Evolutionary conservation across 2,888 invertebrate genomes (phyloP).

Genomic region (Megalurothrips usitatus): DNA sequence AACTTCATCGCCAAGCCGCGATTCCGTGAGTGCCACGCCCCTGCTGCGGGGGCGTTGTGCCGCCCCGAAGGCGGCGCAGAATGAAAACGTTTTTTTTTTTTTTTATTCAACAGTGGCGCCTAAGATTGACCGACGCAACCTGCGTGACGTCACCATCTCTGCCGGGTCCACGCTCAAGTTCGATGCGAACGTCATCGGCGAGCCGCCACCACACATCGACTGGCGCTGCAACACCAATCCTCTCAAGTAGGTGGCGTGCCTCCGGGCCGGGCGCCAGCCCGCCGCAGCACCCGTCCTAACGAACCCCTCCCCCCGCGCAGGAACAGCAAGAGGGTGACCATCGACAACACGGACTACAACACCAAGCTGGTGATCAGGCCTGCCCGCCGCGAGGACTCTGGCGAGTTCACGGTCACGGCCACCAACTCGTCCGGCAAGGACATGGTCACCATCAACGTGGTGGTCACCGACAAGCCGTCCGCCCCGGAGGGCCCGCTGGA

Average conservation of each 20-base stretch:
- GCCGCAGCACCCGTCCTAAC: too few species aligned
- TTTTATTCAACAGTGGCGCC: slow-evolving; percentile 67
- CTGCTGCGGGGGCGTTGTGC: background rate
- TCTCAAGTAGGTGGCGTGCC: slow-evolving; percentile 51
- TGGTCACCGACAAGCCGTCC: slow-evolving; percentile 80
- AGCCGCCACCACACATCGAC: slow-evolving; percentile 89
- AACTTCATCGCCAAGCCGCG: slow-evolving; percentile 81
- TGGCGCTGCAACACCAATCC: slow-evolving; percentile 86
- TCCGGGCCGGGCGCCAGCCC: too few species aligned
- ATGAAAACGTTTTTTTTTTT: slow-evolving; percentile 23
- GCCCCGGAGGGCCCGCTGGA: slow-evolving; percentile 86
- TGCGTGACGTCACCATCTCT: slow-evolving; percentile 84
- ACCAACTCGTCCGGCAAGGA: slow-evolving; percentile 85
- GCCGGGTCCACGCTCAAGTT: slow-evolving; percentile 90
- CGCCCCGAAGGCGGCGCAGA: background rate
- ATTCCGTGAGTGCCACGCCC: slow-evolving; percentile 55
- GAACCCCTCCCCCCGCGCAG: slow-evolving; percentile 31
- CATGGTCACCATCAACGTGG: slow-evolving; percentile 72
- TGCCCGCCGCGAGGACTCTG: slow-evolving; percentile 73
- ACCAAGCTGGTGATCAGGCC: slow-evolving; percentile 81
- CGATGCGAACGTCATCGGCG: slow-evolving; percentile 89
- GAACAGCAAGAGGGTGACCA: slow-evolving; percentile 61
- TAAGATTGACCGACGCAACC: slow-evolving; percentile 88
- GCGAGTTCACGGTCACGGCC: slow-evolving; percentile 81
- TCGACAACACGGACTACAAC: slow-evolving; percentile 82